Base-by-base conservation (phyloP, 2,797 vertebrate species). In the Poeciliopsis gracilis region DNA sequence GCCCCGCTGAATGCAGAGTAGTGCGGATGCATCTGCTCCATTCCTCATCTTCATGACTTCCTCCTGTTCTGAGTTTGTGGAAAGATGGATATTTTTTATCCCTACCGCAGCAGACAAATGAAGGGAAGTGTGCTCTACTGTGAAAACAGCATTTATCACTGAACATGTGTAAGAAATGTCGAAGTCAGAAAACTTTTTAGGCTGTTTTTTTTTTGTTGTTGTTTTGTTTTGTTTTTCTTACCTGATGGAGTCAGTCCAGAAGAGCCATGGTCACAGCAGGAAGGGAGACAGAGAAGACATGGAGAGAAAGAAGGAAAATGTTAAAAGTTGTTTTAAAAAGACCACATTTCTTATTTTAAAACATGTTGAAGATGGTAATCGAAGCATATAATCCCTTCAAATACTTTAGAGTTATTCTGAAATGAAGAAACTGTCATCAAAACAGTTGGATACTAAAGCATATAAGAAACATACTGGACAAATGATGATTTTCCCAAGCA, bases 181-280 rank as follows among this genome's bases (percentile, higher is more conserved):
- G 5, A n/a, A n/a, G 71, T 12, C 53, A 59, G 38, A 15, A 41
- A 74, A 36, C 8, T 23, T n/a, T 43, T 12, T 11, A n/a, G 4
- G 4, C 20, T 61, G 16, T 36, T 61, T n/a, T 59, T 30, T 30
- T n/a, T 25, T 38, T n/a, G n/a, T n/a, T n/a, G n/a, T n/a, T 61
- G 16, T 36, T 61, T n/a, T 59, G 16, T 30, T n/a, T 25, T 38
- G 41, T 76, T 76, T 86, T 36, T 82, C 85, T 93, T 89, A 91
- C 91, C 91, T 93, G 84, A 78, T 75, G 6, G 5, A 74, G 28
- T 2, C 47, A 81, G 79, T 45, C 71, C 80, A 30, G 80, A 76
- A 61, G 23, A 74, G 70, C 55, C 28, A 75, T 57, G 20, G 16
- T 59, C 47, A 46, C 43, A 75, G 77, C 43, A 77, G 18, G 77